Base-by-base conservation (phyloP, 2,888 invertebrate genomes). In the Caenorhabditis sulstoni region DNA sequence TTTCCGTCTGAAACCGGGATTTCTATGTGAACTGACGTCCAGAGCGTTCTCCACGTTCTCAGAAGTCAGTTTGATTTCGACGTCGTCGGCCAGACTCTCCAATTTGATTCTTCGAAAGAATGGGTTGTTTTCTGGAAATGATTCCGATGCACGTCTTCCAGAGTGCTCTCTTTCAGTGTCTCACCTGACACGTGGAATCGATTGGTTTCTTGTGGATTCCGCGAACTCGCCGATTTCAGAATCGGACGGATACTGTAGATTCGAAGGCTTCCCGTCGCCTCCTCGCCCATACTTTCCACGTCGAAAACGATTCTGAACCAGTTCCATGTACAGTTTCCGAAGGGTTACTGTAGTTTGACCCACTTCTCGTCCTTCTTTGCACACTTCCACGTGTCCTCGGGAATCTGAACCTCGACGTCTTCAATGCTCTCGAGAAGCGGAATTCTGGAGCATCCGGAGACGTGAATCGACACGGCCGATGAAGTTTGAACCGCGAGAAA, bases 31-130 rank as follows among this genome's bases (percentile, higher is more conserved):
- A 29, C 52, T 55, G 23, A 71, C 71, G 47, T 71, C 57, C 55
- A 71, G 39, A 1, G 71, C 61, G 11, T 71, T 62, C 49, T 71
- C 71, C 0, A 18, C 41, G 37, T 64, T 71, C 39, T 71, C 71
- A n/a, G 71, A 71, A 0, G 39, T 57, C 23, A 71, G n/a, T 7
- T 11, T 23, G 1, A 71, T 57, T 22, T 49, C 39, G 12, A 71
- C 71, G 23, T 37, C 47, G 20, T 71, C 71, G 37, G 23, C 8
- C 0, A 71, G 50, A 71, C 71, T 64, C 20, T 55, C 49, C 39
- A 71, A 29, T 50, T 71, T 71, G 39, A 71, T 22, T 41, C 57
- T 71, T 8, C 49, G 44, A 12, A 9, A 37, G 39, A 49, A 71
- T 8, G 71, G 49, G 11, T 23, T 20, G 39, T 59, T 50, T 3